phyloP scores from a whole-genome alignment of 2,888 invertebrate genomes.

The Cantharis flavilabris region DNA sequence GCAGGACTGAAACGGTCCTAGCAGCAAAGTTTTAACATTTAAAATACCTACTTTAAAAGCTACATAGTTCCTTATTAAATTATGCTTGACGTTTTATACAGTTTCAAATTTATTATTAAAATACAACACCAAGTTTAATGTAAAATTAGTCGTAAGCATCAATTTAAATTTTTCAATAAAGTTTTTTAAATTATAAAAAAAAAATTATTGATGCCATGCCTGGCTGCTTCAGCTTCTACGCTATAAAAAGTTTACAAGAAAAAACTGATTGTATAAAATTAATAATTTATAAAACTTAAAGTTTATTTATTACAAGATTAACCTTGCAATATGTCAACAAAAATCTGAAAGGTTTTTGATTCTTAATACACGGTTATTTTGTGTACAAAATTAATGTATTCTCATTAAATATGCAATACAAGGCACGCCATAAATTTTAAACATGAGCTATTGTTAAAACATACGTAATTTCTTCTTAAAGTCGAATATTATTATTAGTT shows the following conservation, averaged over 20 bases:
- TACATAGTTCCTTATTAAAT: not conserved
- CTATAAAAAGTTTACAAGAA: not conserved
- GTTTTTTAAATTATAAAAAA: not conserved
- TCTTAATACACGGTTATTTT: not conserved
- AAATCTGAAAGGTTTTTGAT: not conserved
- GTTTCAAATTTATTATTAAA: not conserved
- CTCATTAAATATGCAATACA: not conserved
- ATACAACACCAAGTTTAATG: not conserved
- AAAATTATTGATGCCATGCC: not conserved
- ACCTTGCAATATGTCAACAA: not conserved
- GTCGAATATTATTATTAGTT: not conserved
- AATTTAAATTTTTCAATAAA: not conserved
- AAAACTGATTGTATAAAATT: not conserved
- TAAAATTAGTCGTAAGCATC: not conserved
- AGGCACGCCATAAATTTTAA: not conserved
- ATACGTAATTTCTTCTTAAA: not conserved
- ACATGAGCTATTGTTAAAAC: not conserved
- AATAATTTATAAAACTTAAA: not conserved
- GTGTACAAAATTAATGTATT: not conserved
- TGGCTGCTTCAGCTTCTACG: not conserved
- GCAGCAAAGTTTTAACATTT: not conserved
- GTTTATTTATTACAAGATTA: not conserved
- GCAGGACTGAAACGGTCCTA: not conserved
- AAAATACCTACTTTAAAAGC: not conserved
- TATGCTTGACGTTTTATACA: not conserved